Evolutionary conservation across 1,140 invertebrate genomes (phyloP), one percentile per base, ranked within the genome.

Genomic region (Cyphomyrmex costatus): DNA sequence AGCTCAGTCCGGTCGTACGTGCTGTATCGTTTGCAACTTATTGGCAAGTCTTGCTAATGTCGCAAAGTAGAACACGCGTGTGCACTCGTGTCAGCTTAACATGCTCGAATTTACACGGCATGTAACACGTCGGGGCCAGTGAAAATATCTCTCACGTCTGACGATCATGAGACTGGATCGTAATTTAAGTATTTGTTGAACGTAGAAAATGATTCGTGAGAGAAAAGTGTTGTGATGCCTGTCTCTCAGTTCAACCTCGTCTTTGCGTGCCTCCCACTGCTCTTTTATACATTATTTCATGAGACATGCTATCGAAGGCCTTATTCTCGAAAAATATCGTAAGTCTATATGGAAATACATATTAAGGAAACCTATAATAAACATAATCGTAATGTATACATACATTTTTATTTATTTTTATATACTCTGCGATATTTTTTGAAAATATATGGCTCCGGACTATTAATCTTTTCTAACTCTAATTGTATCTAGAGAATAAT

Each of bases 121-220:
- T 33, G 30, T 66, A 82, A 82, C 79, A 82, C 42, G 61, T 24
- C 46, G 33, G 27, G 21, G 42, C 65, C 53, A 70, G 53, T 74
- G 36, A 78, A 85, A 80, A n/a, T n/a, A n/a, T 24, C 70, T 70
- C 56, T 66, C 58, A 73, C 46, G 36, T 42, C 66, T n/a, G 56
- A 56, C 24, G 33, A n/a, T n/a, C n/a, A n/a, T n/a, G n/a, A 46
- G 36, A 68, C 79, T 77, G 42, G 66, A 65, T 86, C 82, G 77
- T 76, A 70, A 88, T 86, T 88, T 78, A 78, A 86, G 42, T 77
- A 87, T n/a, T 27, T 56, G 65, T 33, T 61, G 51, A 24, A 21
- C 2, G 71, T 65, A n/a, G 63, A 65, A 76, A 68, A 86, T 83
- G 58, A 30, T 66, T 71, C 27, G 58, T 56, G 42, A 76, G 66